Percentiles rank a stretch among this genome's conserved stretches.
phyloP scores from a whole-genome alignment of 1,140 invertebrate species.

The Cotesia typhae region DNA sequence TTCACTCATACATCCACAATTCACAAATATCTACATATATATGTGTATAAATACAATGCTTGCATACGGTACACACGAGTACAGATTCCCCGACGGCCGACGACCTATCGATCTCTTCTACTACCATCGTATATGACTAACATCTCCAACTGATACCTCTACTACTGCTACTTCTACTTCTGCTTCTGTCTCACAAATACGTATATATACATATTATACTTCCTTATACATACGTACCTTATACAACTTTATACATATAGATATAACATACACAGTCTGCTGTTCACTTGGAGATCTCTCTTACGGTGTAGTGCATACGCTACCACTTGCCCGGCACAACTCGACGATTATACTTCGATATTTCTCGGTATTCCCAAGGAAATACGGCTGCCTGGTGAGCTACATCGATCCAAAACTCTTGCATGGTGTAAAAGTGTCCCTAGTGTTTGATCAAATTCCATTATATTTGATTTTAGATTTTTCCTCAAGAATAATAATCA shows the following conservation, averaged over 20 bases:
- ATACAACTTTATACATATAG: no score
- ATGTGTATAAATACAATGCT: constrained; percentile 1
- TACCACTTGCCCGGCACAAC: constrained; percentile 21
- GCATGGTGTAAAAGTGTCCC: no score
- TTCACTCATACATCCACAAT: background rate
- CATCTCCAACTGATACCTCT: no score
- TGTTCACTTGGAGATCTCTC: constrained; percentile 27
- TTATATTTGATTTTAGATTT: background rate
- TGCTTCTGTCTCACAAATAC: no score
- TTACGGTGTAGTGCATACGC: constrained; percentile 24
- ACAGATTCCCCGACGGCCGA: constrained; percentile 10
- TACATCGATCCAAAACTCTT: constrained; percentile 17
- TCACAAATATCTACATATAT: constrained; percentile 1
- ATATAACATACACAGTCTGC: background rate
- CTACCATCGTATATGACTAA: background rate
- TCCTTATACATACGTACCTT: no score
- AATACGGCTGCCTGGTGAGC: constrained; percentile 12
- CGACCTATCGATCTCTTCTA: constrained; percentile 25
- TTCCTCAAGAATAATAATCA: no score
- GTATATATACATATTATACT: no score
- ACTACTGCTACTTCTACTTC: no score
- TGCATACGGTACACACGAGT: background rate
- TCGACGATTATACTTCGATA: constrained; percentile 24
- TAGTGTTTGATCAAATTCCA: background rate
- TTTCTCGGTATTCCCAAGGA: constrained; percentile 21